Evolutionary conservation across 2,113 vertebrate genomes (phyloP).

Genomic region (Ginglymostoma cirratum): DNA sequence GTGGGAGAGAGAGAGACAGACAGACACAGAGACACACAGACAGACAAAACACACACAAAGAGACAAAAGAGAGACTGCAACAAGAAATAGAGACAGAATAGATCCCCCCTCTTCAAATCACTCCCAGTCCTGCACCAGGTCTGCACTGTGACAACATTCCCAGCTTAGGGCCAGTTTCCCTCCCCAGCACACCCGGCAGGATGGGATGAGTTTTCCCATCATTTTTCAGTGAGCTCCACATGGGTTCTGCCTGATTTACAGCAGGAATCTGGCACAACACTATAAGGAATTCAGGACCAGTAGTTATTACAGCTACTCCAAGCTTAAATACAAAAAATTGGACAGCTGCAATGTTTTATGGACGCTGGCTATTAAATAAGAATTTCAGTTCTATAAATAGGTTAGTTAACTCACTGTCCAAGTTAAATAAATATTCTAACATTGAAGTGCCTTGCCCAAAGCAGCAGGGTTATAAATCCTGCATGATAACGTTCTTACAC

Average conservation of each 20-base stretch:
- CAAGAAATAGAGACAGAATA: too few relatives aligned
- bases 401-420: background rate
- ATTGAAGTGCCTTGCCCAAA: conserved; percentile 20
- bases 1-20: too few relatives aligned
- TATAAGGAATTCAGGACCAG: background rate
- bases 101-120: background rate
- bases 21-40: too few relatives aligned
- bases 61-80: too few relatives aligned
- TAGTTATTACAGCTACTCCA: background rate
- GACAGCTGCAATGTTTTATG: conserved; percentile 19
- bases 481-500: background rate
- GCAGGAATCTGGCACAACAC: background rate
- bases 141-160: background rate
- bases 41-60: too few relatives aligned
- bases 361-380: conserved; percentile 22
- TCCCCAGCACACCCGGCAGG: background rate
- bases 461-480: background rate
- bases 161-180: background rate
- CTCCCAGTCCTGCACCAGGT: background rate
- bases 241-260: background rate
- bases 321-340: background rate
- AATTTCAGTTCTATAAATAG: conserved; percentile 24
- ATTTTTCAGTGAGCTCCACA: background rate
- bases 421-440: conserved; percentile 30
- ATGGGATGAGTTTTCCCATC: background rate